Conservation (phyloP, 2,797 vertebrate genomes). For the Nothura maculosa region DNA sequence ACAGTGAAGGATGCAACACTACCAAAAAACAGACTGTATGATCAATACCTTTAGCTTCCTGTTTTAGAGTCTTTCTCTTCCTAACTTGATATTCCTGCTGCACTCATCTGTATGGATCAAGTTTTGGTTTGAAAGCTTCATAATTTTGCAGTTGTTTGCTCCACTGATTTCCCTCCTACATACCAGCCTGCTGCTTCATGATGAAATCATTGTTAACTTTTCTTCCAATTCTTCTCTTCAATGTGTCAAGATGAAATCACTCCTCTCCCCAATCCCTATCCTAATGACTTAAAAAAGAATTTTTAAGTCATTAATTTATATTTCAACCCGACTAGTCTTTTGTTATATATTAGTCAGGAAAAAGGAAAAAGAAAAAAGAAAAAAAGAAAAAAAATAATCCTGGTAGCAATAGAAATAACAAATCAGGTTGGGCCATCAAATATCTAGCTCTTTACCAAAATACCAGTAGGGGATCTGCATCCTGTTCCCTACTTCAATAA, state of each 20-base stretch:
- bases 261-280: fast-evolving
- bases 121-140: background rate
- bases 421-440: background rate
- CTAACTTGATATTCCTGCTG: background rate
- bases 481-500: background rate
- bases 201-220: conserved; percentile 25
- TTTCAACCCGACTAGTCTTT: background rate
- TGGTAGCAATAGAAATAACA: background rate
- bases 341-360: background rate
- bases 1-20: background rate
- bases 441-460: background rate
- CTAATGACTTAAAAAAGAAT: background rate
- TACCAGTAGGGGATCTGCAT: background rate
- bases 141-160: conserved; percentile 14
- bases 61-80: background rate
- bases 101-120: background rate
- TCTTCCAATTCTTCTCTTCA: conserved; percentile 3
- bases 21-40: background rate
- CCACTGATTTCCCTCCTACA: background rate
- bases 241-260: background rate
- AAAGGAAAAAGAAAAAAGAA: background rate
- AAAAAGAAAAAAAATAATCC: background rate
- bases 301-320: background rate
- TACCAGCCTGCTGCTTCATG: conserved; percentile 15
- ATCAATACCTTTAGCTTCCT: background rate